Base-by-base conservation (phyloP, 2,797 vertebrate species). In the Prionace glauca region DNA sequence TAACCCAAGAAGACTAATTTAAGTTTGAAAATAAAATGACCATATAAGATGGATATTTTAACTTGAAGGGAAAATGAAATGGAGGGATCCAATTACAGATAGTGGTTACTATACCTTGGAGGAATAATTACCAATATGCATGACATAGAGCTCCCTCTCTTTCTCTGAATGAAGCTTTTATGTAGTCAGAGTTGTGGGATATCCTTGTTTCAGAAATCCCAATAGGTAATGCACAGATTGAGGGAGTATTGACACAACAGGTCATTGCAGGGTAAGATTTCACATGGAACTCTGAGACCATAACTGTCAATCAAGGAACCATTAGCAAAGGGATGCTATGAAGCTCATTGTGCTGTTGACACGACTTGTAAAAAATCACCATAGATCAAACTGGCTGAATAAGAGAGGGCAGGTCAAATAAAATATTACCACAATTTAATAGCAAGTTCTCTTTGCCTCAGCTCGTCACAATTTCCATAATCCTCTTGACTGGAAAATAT, bases 391-490 rank as follows among this genome's bases (percentile, higher is more conserved):
- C 97, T 97, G 97, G 97, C 97, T 97, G 97, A 97, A 98, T 97
- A 96, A 96, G 97, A 97, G 97, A 97, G 96, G 96, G 97, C 97
- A 98, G 98, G 97, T 98, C 97, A 97, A 97, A 97, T 97, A 97
- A 98, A 97, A 97, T 97, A 97, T 96, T 97, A 97, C 97, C 97
- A 97, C 97, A 97, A 97, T 97, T 96, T 98, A 97, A 98, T 97
- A 97, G 97, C 97, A 96, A 96, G 96, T 97, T 97, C 96, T 96
- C 95, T 87, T 96, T 36, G 96, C 97, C 97, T 96, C 96, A 96
- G 96, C 96, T 96, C 97, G 96, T 96, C 96, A 96, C 96, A 96
- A 96, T 95, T 96, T 96, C 96, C 96, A 97, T 96, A 97, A 97
- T 97, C 90, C 96, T 97, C 97, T 97, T 97, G 96, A 97, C 97